Conservation (phyloP, 2,113 vertebrate genomes). For the Laticauda colubrina region DNA sequence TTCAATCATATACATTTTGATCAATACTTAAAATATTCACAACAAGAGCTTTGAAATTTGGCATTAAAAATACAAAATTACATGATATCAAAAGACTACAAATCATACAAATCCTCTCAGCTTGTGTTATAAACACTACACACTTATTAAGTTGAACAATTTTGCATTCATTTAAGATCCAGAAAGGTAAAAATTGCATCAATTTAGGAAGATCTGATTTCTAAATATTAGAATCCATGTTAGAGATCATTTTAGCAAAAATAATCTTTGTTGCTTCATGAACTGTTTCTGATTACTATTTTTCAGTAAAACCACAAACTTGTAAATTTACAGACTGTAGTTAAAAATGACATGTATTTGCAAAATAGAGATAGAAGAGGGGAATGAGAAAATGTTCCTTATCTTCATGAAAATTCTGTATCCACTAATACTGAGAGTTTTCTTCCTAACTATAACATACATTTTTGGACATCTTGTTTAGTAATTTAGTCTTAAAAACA, state of each 20-base stretch:
- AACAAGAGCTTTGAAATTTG: neutral
- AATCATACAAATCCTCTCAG: neutral
- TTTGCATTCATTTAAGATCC: neutral
- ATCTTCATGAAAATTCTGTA: neutral
- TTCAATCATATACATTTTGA: neutral
- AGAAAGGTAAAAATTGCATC: neutral
- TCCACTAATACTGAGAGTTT: neutral
- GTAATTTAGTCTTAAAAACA: neutral
- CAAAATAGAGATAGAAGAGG: neutral
- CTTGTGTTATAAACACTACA: neutral
- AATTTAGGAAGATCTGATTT: neutral
- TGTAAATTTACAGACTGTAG: neutral
- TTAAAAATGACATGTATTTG: neutral
- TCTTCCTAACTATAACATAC: neutral
- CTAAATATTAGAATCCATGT: neutral
- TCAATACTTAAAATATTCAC: neutral
- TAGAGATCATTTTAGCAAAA: neutral
- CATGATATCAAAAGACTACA: neutral
- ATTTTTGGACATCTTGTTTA: neutral
- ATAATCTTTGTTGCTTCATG: neutral
- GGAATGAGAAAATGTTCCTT: neutral
- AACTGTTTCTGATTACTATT: neutral
- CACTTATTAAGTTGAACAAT: neutral
- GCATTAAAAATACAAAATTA: neutral
- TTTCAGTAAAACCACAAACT: neutral